Percentiles rank a stretch among this genome's conserved stretches.
phyloP scores from a whole-genome alignment of 2,888 invertebrate genomes.

The Acleris cristana region DNA sequence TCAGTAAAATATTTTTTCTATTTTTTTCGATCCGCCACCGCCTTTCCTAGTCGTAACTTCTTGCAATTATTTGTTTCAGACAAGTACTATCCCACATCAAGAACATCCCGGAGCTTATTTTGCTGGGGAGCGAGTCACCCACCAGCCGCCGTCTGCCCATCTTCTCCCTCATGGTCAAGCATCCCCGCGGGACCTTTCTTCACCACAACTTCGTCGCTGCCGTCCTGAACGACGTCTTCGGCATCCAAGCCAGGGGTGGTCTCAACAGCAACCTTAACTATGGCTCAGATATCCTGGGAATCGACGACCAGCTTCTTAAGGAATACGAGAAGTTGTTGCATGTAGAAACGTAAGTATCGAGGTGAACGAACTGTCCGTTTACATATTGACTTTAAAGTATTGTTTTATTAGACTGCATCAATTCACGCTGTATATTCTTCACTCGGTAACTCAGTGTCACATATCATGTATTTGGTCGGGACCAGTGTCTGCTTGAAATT shows the following conservation, averaged over 20 bases:
- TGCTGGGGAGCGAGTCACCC: constrained; percentile 88
- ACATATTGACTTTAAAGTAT: neutral
- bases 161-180: constrained; percentile 93
- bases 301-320: constrained; percentile 89
- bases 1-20: no score
- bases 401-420: neutral
- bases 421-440: neutral
- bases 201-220: constrained; percentile 95
- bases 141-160: constrained; percentile 89
- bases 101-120: constrained; percentile 90
- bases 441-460: no score
- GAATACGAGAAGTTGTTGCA: constrained; percentile 87
- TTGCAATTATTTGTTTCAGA: constrained; percentile 76
- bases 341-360: constrained; percentile 71
- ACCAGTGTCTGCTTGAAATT: no score
- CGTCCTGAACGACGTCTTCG: constrained; percentile 95
- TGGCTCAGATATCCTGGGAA: constrained; percentile 92
- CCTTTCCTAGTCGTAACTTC: neutral
- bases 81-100: constrained; percentile 91
- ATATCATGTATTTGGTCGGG: no score
- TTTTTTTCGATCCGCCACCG: no score
- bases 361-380: neutral
- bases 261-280: constrained; percentile 93
- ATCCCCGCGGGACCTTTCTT: constrained; percentile 91
- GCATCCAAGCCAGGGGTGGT: constrained; percentile 93